Conservation (phyloP, 2,888 invertebrate genomes). For the Ornithoptera priamus region DNA sequence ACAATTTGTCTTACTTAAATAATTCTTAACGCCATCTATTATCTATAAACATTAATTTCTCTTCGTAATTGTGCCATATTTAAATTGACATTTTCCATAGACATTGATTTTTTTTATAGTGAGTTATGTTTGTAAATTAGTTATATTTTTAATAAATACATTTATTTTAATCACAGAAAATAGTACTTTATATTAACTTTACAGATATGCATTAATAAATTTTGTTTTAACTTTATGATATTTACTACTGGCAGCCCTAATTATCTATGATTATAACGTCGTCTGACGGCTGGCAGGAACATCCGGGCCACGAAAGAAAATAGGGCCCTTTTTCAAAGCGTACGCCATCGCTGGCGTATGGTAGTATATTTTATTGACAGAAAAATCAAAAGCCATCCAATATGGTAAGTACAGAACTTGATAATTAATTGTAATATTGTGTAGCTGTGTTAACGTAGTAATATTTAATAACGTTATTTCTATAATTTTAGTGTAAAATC, state of each 20-base stretch:
- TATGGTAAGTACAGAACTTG: conserved; percentile 83
- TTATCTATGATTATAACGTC: conserved; percentile 53
- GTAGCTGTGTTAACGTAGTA: conserved; percentile 49
- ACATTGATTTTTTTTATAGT: too few species aligned
- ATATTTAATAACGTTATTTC: conserved; percentile 58
- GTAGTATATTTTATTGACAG: conserved; percentile 84
- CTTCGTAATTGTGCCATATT: too few species aligned
- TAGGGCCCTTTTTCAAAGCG: conserved; percentile 84
- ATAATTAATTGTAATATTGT: conserved; percentile 55
- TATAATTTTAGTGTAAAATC: conserved; percentile 41
- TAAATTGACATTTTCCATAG: too few species aligned
- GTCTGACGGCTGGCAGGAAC: conserved; percentile 54
- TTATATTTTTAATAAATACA: too few species aligned
- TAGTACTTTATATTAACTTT: background rate
- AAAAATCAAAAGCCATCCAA: conserved; percentile 91
- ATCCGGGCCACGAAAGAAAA: conserved; percentile 59
- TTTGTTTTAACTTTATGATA: conserved; percentile 8
- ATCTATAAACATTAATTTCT: too few species aligned
- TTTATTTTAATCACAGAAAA: too few species aligned
- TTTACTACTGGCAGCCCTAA: conserved; percentile 40
- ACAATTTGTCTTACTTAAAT: too few species aligned
- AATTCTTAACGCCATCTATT: too few species aligned
- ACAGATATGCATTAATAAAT: background rate
- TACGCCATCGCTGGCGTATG: conserved; percentile 94
- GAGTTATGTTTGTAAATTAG: too few species aligned